Percentiles rank a stretch among this genome's conserved stretches.
phyloP scores from a whole-genome alignment of 2,113 vertebrate genomes.

The Dendrocopos noguchii region DNA sequence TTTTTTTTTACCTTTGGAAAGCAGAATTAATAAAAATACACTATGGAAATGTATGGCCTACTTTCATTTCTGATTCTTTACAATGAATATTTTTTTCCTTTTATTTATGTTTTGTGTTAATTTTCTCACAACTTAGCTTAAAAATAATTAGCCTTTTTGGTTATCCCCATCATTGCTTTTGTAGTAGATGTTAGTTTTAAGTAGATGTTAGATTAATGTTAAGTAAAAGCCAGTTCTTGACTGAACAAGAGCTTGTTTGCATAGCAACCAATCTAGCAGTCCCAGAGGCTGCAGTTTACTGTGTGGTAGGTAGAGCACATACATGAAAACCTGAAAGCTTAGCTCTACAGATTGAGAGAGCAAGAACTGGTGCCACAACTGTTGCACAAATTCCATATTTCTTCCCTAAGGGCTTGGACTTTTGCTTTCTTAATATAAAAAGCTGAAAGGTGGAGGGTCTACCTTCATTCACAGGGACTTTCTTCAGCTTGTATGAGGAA shows the following conservation, averaged over 20 bases:
- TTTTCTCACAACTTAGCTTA: not conserved
- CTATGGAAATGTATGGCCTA: not conserved
- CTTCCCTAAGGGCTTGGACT: not conserved
- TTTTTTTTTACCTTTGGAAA: not conserved
- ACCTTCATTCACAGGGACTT: not conserved
- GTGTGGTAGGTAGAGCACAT: not conserved
- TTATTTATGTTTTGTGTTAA: not conserved
- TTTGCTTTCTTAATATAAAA: not conserved
- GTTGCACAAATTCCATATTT: not conserved
- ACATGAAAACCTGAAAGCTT: not conserved
- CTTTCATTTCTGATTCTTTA: not conserved
- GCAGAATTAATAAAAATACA: not conserved
- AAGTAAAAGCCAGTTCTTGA: not conserved
- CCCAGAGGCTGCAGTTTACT: not conserved
- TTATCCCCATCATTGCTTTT: not conserved
- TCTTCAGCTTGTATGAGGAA: not conserved
- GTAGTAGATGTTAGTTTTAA: not conserved
- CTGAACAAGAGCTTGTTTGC: not conserved
- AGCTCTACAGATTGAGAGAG: not conserved
- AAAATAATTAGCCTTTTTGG: not conserved
- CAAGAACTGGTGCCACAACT: not conserved
- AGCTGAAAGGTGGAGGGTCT: not conserved
- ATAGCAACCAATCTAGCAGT: not conserved
- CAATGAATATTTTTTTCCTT: not conserved
- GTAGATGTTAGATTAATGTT: not conserved